Conservation (phyloP, 1,140 invertebrate species). For the Gerris buenoi region DNA sequence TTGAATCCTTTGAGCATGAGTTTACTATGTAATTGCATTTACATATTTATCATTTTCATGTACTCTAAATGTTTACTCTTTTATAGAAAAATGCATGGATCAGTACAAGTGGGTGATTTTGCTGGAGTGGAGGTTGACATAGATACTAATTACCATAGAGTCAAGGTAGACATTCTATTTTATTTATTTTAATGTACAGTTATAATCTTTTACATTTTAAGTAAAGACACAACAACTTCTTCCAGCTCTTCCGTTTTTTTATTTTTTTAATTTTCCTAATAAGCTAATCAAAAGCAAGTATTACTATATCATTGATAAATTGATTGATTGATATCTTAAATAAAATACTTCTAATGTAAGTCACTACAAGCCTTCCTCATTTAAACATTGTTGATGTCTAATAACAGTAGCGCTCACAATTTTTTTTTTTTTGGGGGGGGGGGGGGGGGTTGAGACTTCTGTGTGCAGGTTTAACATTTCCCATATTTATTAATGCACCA, state of each 20-base stretch:
- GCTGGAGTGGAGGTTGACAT: conserved; percentile 3
- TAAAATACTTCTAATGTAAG: neutral
- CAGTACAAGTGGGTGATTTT: conserved; percentile 5
- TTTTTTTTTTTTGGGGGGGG: too few relatives aligned
- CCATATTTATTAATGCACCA: too few relatives aligned
- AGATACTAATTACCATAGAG: conserved; percentile 1
- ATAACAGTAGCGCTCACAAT: too few relatives aligned
- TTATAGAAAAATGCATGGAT: conserved; percentile 8
- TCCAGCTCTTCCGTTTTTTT: neutral
- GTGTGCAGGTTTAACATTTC: too few relatives aligned
- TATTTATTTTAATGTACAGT: neutral
- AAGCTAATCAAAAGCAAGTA: neutral
- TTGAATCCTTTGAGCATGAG: too few relatives aligned
- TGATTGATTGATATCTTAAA: neutral
- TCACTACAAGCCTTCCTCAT: too few relatives aligned
- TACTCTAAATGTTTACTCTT: too few relatives aligned
- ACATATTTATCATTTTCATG: neutral
- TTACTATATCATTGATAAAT: neutral
- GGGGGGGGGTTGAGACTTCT: too few relatives aligned
- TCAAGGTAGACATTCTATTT: conserved; percentile 4
- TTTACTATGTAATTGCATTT: neutral
- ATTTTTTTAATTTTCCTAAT: neutral
- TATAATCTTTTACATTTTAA: neutral
- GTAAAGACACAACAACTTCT: neutral
- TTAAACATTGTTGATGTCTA: too few relatives aligned